Conservation (phyloP, 2,113 vertebrate species). For the Bos javanicus region DNA sequence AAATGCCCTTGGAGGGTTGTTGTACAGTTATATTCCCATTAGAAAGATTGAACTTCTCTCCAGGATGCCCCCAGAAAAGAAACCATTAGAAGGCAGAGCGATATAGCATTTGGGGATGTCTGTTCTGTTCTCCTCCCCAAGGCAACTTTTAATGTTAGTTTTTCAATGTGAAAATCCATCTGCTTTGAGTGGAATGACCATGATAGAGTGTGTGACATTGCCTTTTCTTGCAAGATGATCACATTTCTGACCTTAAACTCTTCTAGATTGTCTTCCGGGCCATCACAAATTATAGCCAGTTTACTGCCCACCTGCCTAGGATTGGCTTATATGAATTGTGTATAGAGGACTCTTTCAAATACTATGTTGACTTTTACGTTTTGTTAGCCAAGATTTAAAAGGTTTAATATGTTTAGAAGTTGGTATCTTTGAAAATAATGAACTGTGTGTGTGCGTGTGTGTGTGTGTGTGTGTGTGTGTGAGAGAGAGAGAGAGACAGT, state of each 20-base stretch:
- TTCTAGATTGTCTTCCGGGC: background rate
- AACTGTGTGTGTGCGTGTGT: background rate
- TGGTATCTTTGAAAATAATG: background rate
- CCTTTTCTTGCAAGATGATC: background rate
- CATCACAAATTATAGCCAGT: background rate
- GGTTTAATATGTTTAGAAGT: background rate
- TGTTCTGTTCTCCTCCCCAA: conserved; percentile 48
- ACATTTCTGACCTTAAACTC: conserved; percentile 43
- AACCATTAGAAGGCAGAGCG: conserved; percentile 68
- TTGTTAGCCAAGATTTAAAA: background rate
- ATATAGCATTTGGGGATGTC: conserved; percentile 44
- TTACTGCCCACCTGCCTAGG: background rate
- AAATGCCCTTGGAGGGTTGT: conserved; percentile 65
- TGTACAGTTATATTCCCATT: conserved; percentile 68
- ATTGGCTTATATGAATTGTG: background rate
- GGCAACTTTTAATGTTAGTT: conserved; percentile 63
- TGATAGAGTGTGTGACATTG: background rate
- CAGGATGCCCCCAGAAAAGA: conserved; percentile 53
- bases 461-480: too few species aligned
- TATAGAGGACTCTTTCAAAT: background rate
- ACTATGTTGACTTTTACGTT: background rate
- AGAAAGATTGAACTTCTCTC: conserved; percentile 71
- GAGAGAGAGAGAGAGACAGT: background rate
- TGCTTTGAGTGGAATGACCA: background rate
- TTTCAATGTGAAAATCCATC: background rate